Conservation (phyloP, 1,140 invertebrate genomes). For the Hormaphis cornu region DNA sequence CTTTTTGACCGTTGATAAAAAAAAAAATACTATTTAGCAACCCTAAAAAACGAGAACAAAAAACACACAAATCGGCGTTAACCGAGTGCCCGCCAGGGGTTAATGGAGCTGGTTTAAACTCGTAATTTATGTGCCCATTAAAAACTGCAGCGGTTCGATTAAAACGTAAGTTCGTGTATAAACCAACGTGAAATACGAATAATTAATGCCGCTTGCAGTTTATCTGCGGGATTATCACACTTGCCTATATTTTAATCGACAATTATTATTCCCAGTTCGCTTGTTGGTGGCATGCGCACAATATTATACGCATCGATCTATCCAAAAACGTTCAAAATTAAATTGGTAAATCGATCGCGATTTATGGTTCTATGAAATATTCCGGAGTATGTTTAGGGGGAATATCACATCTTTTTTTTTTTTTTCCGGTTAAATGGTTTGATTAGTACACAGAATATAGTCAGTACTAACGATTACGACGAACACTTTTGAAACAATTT, state of each 20-base stretch:
- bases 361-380: no score
- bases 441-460: no score
- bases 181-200: not conserved
- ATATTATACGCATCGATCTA: no score
- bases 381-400: no score
- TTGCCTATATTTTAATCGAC: not conserved
- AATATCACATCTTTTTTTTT: no score
- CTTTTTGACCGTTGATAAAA: conserved; percentile 4
- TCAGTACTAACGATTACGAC: no score
- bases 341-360: no score
- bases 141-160: conserved; percentile 29
- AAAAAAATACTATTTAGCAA: conserved; percentile 5
- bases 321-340: no score
- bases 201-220: not conserved
- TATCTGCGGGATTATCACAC: not conserved
- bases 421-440: no score
- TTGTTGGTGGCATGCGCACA: no score
- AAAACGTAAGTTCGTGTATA: conserved; percentile 16
- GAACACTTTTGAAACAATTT: no score
- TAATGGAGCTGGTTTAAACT: conserved; percentile 31
- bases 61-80: conserved; percentile 23
- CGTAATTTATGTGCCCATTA: conserved; percentile 24
- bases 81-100: not conserved
- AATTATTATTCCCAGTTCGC: not conserved
- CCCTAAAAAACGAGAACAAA: not conserved